Evolutionary conservation across 2,797 vertebrate genomes (phyloP), one percentile per base, ranked within the genome.

Genomic region (Mus spretus): DNA sequence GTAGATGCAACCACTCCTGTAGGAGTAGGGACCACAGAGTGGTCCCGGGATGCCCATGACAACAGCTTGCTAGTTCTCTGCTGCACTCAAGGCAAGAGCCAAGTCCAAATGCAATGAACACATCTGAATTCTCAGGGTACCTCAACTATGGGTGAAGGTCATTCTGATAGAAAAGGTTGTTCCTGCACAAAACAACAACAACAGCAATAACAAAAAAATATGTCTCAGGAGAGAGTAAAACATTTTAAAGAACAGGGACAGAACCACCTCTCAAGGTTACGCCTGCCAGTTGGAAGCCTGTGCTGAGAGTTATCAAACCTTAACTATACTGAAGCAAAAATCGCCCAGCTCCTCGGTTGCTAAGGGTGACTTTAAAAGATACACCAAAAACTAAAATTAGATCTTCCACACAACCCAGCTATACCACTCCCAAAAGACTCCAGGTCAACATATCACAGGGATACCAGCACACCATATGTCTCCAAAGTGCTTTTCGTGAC

Each of bases 171-270:
- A 89, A 86, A 94, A 89, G 57, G 31, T 67, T 50, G 61, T 67
- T 85, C 31, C 63, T n/a, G 37, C 47, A 53, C 63, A 2, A 6
- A 24, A 47, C 40, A 65, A 28, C 74, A 1, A 6, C 44, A 53
- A 31, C 28, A 47, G 85, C 28, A 79, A 86, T 0, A 20, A n/a
- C 7, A n/a, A 20, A 17, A 90, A 93, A 92, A 40, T 40, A 47
- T 47, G 86, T 85, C 79, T 88, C 88, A 74, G 47, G 91, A 89
- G n/a, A 65, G 93, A 93, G 79, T 91, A 90, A 93, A 94, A 92
- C 44, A 74, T 59, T 91, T 93, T 55, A 2, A 61, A 44, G 47
- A 92, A 79, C n/a, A n/a, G 24, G 77, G 53, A 31, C 63, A 92
- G 80, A 94, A 65, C 79, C 78, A 28, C 79, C 72, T 91, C 84